phyloP scores from a whole-genome alignment of 2,888 invertebrate species.

The Oxycera nigricornis region DNA sequence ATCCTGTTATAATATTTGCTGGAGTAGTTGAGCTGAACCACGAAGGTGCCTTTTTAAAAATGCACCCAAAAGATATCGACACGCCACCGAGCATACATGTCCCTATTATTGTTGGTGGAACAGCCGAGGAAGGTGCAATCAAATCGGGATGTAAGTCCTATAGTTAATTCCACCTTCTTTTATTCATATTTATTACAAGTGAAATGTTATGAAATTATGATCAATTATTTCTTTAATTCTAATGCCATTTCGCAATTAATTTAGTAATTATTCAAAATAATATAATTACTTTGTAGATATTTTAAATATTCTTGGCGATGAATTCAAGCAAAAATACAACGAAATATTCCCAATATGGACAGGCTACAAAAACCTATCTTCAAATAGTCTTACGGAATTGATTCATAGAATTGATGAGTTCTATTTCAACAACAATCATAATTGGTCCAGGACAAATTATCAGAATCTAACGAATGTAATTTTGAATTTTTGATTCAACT shows the following conservation, averaged over 20 bases:
- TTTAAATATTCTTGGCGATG: not conserved
- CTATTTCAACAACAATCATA: constrained; percentile 6
- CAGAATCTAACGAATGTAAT: constrained; percentile 27
- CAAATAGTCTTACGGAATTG: not conserved
- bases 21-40: not conserved
- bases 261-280: not conserved
- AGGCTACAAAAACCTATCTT: not conserved
- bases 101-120: constrained; percentile 10
- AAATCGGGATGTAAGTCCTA: constrained; percentile 7
- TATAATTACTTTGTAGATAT: not conserved
- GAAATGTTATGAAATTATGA: not conserved
- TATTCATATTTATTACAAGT: not conserved
- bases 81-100: not conserved
- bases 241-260: not conserved
- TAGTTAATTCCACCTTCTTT: not conserved
- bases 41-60: not conserved
- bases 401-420: not conserved
- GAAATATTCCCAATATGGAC: not conserved
- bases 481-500: not conserved
- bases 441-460: constrained; percentile 16
- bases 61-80: not conserved
- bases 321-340: not conserved
- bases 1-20: constrained; percentile 6
- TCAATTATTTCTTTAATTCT: not conserved
- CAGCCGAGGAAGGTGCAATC: constrained; percentile 17